These are phyloP conservation scores for Bellardia bayeri DNA, from an alignment of 2,888 invertebrate species.

Conservation along the genomic window DNA sequence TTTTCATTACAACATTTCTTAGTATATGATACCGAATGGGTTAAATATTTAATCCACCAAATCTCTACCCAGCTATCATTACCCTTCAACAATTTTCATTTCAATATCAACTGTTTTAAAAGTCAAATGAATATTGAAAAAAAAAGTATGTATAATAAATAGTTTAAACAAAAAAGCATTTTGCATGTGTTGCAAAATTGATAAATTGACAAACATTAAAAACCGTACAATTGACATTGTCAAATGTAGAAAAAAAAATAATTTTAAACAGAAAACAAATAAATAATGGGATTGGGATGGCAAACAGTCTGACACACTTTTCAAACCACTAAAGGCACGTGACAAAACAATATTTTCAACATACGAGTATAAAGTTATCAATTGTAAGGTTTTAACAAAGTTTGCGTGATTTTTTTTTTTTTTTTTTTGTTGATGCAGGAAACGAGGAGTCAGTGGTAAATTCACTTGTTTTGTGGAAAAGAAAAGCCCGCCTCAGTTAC, in stretches of 20 bases:
- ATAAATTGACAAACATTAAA: conserved; percentile 72
- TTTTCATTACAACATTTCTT: too few species aligned
- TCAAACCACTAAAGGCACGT: conserved; percentile 70
- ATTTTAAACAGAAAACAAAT: conserved; percentile 36
- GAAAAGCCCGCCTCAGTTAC: background rate
- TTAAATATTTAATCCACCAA: too few species aligned
- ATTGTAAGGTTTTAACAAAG: conserved; percentile 66
- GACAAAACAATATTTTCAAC: conserved; percentile 50
- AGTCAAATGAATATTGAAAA: conserved; percentile 55
- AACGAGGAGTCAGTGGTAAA: conserved; percentile 52
- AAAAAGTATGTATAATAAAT: conserved; percentile 42
- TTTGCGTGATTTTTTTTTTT: background rate
- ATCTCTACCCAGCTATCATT: background rate
- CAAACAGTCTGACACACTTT: conserved; percentile 64
- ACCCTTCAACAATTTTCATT: conserved; percentile 26
- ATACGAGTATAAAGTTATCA: conserved; percentile 32
- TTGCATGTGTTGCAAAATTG: conserved; percentile 69
- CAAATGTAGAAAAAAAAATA: background rate
- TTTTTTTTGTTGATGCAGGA: background rate
- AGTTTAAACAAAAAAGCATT: conserved; percentile 42
- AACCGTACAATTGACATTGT: conserved; percentile 59
- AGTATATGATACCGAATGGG: too few species aligned
- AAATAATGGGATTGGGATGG: conserved; percentile 8
- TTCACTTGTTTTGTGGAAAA: conserved; percentile 64
- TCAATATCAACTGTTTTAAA: conserved; percentile 37